These are phyloP conservation scores for Galemys pyrenaicus DNA, from an alignment of 2,113 vertebrate species.

Conservation along the genomic window DNA sequence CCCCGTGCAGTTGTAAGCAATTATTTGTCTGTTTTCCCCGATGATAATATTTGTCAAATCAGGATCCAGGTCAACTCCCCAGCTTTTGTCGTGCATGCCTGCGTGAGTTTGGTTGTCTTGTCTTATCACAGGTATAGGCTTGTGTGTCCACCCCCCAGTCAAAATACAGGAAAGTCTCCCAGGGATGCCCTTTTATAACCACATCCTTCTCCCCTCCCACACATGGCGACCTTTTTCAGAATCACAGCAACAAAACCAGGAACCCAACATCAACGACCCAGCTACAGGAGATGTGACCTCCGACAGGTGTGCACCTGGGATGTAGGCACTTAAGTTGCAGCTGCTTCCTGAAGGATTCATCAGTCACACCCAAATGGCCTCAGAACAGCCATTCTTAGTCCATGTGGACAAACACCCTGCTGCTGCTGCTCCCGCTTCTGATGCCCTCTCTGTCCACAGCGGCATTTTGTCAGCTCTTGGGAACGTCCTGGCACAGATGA, in stretches of 20 bases:
- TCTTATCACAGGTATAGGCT: not conserved
- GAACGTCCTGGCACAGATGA: conserved; percentile 89
- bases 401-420: fast-evolving
- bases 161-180: not conserved
- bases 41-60: not conserved
- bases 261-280: no score
- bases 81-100: fast-evolving
- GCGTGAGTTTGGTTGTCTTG: not conserved
- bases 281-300: no score
- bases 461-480: conserved; percentile 90
- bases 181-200: not conserved
- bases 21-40: not conserved
- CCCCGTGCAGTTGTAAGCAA: not conserved
- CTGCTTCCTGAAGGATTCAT: not conserved
- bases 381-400: not conserved
- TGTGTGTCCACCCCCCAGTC: not conserved
- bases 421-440: not conserved
- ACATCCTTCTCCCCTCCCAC: not conserved
- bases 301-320: no score
- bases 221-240: no score
- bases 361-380: not conserved
- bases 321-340: no score
- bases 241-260: not conserved
- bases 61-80: not conserved
- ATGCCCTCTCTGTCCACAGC: conserved; percentile 82